A percentile compares a stretch with the other conserved stretches of the same genome.
phyloP scores from a whole-genome alignment of 2,888 invertebrate species.

The Plemyria rubiginata region DNA sequence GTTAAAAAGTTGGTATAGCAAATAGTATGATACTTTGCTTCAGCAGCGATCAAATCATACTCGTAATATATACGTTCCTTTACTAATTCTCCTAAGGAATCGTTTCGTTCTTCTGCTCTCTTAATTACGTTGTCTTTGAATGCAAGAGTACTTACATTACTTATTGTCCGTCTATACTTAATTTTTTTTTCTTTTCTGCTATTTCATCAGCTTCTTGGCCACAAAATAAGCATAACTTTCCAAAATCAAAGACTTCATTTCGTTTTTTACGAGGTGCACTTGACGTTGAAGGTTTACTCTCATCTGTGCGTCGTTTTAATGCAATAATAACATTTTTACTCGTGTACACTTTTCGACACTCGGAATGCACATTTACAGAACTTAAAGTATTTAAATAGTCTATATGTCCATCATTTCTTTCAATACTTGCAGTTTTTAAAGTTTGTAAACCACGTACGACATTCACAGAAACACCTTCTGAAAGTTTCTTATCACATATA shows the following conservation, averaged over 20 bases:
- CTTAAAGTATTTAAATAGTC: too few relatives aligned
- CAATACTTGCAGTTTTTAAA: constrained; percentile 2
- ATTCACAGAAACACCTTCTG: neutral
- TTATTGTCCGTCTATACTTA: neutral
- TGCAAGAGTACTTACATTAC: constrained; percentile 1
- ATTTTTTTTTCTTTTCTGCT: neutral
- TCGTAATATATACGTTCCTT: neutral
- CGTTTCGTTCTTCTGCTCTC: constrained; percentile 2
- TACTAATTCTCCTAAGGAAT: constrained; percentile 4
- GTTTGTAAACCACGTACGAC: neutral
- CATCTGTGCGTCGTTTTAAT: neutral
- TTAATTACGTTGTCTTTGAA: constrained; percentile 1
- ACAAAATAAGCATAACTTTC: constrained; percentile 1
- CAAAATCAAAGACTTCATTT: neutral
- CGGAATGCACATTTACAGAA: neutral
- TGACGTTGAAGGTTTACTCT: too few relatives aligned
- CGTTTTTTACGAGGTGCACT: too few relatives aligned
- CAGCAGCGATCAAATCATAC: constrained; percentile 1
- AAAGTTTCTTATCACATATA: neutral
- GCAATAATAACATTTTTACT: neutral
- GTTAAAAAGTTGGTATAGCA: neutral
- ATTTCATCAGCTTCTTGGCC: neutral
- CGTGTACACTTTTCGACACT: constrained; percentile 2
- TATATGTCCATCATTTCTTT: constrained; percentile 3
- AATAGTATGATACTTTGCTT: constrained; percentile 3